Percentiles rank a stretch among this genome's conserved stretches.
These are phyloP conservation scores for Sphyrna mokarran DNA, from an alignment of 2,113 vertebrate species.

Conservation along the genomic window DNA sequence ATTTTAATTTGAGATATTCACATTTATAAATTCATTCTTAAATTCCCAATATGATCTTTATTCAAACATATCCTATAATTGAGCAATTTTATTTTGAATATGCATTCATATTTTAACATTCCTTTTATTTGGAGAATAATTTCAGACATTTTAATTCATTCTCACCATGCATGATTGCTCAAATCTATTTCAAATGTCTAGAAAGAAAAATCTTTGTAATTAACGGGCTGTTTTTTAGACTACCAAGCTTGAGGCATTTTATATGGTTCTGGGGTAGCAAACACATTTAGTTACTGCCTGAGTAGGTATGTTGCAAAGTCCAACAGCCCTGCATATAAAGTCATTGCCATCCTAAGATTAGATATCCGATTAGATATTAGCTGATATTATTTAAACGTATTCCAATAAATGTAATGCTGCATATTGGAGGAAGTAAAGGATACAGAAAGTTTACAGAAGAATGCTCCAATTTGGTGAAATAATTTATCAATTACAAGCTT, in stretches of 20 bases:
- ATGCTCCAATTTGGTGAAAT: not conserved
- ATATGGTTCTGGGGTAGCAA: not conserved
- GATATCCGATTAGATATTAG: not conserved
- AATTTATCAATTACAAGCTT: not conserved
- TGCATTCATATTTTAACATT: constrained; percentile 54
- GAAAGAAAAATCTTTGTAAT: constrained; percentile 67
- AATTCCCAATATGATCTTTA: constrained; percentile 32
- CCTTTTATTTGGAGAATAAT: constrained; percentile 72
- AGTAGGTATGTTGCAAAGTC: not conserved
- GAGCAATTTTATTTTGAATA: constrained; percentile 47
- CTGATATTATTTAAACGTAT: not conserved
- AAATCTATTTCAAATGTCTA: constrained; percentile 67
- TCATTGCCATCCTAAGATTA: not conserved
- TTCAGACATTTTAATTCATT: constrained; percentile 63
- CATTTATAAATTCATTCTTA: constrained; percentile 15
- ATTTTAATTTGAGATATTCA: not conserved
- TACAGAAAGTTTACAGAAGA: not conserved
- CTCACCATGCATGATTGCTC: constrained; percentile 58
- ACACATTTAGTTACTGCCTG: not conserved
- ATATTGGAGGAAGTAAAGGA: not conserved
- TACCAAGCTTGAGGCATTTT: not conserved
- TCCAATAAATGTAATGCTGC: not conserved
- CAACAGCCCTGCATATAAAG: not conserved
- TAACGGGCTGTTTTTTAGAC: constrained; percentile 43
- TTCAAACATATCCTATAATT: constrained; percentile 19